Conservation (phyloP, 2,113 vertebrate genomes). For the Ranitomeya variabilis region DNA sequence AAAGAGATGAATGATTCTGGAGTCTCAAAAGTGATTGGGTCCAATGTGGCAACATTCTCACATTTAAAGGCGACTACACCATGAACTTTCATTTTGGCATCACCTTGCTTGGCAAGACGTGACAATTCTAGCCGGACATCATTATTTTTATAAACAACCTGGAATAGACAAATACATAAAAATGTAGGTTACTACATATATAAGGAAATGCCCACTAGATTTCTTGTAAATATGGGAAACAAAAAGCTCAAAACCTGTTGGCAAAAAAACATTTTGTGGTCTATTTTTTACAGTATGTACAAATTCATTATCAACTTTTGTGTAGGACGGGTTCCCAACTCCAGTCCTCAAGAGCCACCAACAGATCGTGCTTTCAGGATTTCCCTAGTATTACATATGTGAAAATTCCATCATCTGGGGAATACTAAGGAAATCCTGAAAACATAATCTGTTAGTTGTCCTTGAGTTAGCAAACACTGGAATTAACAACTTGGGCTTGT, state of each 20-base stretch:
- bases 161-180: slow-evolving; percentile 64
- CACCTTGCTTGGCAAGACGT: slow-evolving; percentile 90
- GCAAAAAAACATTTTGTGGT: not conserved
- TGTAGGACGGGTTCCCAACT: not conserved
- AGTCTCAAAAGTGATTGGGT: slow-evolving; percentile 97
- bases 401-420: no score
- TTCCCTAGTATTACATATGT: no score
- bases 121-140: slow-evolving; percentile 94
- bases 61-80: slow-evolving; percentile 97
- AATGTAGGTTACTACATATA: not conserved
- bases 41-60: slow-evolving; percentile 95
- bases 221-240: not conserved
- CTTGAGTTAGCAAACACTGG: no score
- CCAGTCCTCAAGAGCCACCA: no score
- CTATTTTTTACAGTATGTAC: not conserved
- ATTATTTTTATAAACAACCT: slow-evolving; percentile 99
- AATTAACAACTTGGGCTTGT: no score
- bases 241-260: not conserved
- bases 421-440: no score
- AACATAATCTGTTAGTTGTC: no score
- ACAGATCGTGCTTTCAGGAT: no score
- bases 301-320: not conserved
- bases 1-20: slow-evolving; percentile 93
- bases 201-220: no score
- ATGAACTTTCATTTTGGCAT: slow-evolving; percentile 94